Percentiles rank a stretch among this genome's conserved stretches.
phyloP scores from a whole-genome alignment of 2,113 vertebrate genomes.

The Gymnorhina tibicen region DNA sequence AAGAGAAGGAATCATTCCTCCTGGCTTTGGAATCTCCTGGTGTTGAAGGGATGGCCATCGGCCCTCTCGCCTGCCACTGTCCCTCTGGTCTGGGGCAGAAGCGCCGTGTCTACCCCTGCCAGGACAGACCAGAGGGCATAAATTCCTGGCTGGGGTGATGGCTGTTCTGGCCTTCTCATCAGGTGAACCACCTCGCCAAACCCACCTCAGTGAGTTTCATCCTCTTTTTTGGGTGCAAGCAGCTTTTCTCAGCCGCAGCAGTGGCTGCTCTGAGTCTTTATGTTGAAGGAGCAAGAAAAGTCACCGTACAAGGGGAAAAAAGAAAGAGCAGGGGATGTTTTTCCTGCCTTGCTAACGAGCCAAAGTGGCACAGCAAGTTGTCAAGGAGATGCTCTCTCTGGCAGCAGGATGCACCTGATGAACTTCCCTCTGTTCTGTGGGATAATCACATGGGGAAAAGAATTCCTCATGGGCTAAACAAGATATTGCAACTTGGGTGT shows the following conservation, averaged over 20 bases:
- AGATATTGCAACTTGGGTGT: neutral
- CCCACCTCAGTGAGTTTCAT: neutral
- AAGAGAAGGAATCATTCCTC: too few relatives aligned
- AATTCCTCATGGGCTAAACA: neutral
- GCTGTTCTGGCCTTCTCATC: neutral
- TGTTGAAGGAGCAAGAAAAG: neutral
- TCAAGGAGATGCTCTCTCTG: neutral
- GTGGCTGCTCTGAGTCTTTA: neutral
- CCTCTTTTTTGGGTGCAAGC: neutral
- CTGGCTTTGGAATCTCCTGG: neutral
- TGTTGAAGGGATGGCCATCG: neutral
- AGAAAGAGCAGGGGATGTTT: neutral
- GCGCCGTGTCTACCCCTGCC: neutral
- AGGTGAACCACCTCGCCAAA: neutral
- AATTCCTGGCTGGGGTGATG: rapidly evolving
- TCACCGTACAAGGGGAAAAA: neutral
- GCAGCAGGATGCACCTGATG: neutral
- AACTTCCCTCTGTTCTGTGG: neutral
- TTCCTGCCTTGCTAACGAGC: neutral
- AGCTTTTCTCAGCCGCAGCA: neutral
- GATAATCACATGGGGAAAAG: neutral
- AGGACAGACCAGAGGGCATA: neutral
- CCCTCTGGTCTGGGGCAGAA: neutral
- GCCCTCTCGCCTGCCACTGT: rapidly evolving
- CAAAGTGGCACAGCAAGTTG: neutral